Base-by-base conservation (phyloP, 2,888 invertebrate species). In the Lochmaea capreae region DNA sequence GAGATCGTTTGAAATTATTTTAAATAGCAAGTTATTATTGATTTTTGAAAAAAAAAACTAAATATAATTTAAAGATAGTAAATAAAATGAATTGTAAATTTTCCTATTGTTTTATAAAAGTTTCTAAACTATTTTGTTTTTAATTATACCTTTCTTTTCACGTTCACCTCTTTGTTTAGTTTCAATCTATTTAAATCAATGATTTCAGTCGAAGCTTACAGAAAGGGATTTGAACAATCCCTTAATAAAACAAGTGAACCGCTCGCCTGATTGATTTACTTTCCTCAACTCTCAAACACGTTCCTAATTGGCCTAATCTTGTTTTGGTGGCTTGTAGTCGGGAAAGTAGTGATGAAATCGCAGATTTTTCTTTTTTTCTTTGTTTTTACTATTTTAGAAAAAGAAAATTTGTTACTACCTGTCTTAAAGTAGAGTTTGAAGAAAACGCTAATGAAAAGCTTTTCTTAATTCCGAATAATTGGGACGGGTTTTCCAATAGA, bases 291-390 rank as follows among this genome's bases (percentile, higher is more conserved):
- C 66, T 61, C 75, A 74, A 77, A 77, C 77, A 68, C 74, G 67
- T 71, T 71, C 76, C 76, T 80, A 80, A 80, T 80, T 80, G 80
- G 80, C 76, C 77, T 79, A 79, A 80, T 79, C 78, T 75, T 74
- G 74, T 78, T 78, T 76, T 46, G 67, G 75, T 72, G 77, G 78
- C 74, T 72, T 71, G 72, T 65, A 75, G 69, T 75, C 70, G 65
- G 70, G 67, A 77, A 80, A 76, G 76, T 73, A 77, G 77, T 80
- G 79, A 77, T 76, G 79, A 80, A 79, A 79, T 77, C 78, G 75
- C 72, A 69, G 75, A 72, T 75, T 73, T 74, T 66, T 2, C 65
- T 67, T 58, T 63, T n/a, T 67, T 63, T 39, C 33, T 39, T 39
- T 39, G 33, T n/a, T 58, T 26, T n/a, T 16, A 65, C 63, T 62